Evolutionary conservation across 2,797 vertebrate genomes (phyloP), one percentile per base, ranked within the genome.

Genomic region (Acrossocheilus wenchowensis): DNA sequence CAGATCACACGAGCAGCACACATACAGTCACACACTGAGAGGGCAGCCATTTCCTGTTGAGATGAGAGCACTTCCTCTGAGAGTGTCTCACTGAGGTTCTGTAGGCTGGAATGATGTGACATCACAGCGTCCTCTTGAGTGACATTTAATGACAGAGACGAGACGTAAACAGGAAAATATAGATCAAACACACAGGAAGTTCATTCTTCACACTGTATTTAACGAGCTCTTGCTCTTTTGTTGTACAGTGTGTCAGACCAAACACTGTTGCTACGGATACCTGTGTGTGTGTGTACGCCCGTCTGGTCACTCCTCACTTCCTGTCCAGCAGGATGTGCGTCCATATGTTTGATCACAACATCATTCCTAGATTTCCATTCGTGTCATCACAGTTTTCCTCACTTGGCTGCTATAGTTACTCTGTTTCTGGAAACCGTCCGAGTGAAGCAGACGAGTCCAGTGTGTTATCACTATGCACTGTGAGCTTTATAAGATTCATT

Each of bases 71-170:
- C 71, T 73, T 73, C 71, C 43, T 73, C 39, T 48, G 72, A 26
- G 62, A 64, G 72, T 48, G 72, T 74, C 14, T 48, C 72, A 17
- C n/a, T 48, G 43, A 48, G 43, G 72, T 77, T 52, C 74, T 77
- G 74, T 54, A 52, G 48, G 21, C 73, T 64, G n/a, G n/a, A 30
- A 64, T 30, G n/a, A 6, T 64, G n/a, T 64, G 60, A 64, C 60
- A 34, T 30, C 26, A 34, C 62, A 15, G 26, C 6, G 14, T 66
- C 26, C 62, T 15, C 26, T 60, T 14, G 5, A 66, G 62, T 7
- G 26, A 15, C 62, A 30, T 30, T 64, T 30, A 34, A 2, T 66
- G 26, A 15, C 5, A 30, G n/a, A 30, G 23, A 62, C 4, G 10
- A 62, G 26, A 66, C 6, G 0, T 66, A 66, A 34, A 60, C 77